Percentiles rank a stretch among this genome's conserved stretches.
Evolutionary conservation across 2,888 invertebrate species (phyloP).

Genomic region (Ormyrus rosae): DNA sequence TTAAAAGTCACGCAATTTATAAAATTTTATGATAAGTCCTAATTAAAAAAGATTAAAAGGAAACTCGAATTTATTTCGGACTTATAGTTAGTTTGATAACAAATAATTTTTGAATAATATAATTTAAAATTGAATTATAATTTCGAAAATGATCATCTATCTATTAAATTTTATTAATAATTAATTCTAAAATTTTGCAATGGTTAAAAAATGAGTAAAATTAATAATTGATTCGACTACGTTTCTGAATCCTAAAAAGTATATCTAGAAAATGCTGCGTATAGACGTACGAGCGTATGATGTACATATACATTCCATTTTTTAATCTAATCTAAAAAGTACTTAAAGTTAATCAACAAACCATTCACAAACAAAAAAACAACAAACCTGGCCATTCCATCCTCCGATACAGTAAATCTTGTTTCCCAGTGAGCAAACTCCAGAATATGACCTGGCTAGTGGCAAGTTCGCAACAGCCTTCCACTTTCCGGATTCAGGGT

Average conservation of each 20-base stretch:
- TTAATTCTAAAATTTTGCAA: too few relatives aligned
- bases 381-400: constrained; percentile 81
- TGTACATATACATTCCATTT: too few relatives aligned
- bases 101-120: neutral
- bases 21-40: neutral
- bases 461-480: constrained; percentile 74
- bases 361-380: neutral
- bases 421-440: constrained; percentile 81
- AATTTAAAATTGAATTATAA: neutral
- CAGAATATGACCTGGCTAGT: constrained; percentile 75
- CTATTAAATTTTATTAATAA: too few relatives aligned
- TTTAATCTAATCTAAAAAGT: too few relatives aligned
- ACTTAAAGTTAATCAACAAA: neutral
- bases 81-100: neutral
- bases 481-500: constrained; percentile 76
- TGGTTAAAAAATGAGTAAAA: too few relatives aligned
- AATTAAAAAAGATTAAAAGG: neutral
- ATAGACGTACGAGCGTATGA: too few relatives aligned
- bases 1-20: constrained; percentile 6
- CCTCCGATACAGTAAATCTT: constrained; percentile 88
- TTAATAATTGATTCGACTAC: too few relatives aligned
- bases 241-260: too few relatives aligned
- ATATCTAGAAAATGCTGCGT: too few relatives aligned
- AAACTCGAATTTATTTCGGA: neutral
- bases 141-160: too few relatives aligned